phyloP scores from a whole-genome alignment of 2,113 vertebrate species.

The Cheilinus undulatus region DNA sequence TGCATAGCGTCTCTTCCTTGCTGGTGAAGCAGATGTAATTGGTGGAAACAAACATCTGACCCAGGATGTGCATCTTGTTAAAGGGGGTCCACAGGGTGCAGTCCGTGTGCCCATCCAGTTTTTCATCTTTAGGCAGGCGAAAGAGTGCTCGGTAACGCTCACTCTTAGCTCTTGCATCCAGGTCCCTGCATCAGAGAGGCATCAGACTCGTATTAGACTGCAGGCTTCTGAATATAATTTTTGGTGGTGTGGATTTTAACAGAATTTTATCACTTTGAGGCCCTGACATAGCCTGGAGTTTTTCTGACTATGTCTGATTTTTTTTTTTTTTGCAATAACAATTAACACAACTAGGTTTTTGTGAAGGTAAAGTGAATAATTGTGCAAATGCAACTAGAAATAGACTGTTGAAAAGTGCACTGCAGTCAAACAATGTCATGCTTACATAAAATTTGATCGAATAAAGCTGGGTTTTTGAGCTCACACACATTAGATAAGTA shows the following conservation, averaged over 20 bases:
- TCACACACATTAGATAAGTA: background rate
- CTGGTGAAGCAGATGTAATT: slow-evolving; percentile 99
- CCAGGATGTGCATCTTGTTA: slow-evolving; percentile 98
- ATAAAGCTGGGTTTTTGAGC: background rate
- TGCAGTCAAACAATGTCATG: background rate
- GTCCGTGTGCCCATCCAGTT: slow-evolving; percentile 96
- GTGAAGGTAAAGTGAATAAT: background rate
- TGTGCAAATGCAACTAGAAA: background rate
- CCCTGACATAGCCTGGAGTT: too few relatives aligned
- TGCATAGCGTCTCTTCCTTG: slow-evolving; percentile 95
- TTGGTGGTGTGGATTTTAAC: background rate
- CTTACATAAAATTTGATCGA: slow-evolving; percentile 3
- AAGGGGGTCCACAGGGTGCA: slow-evolving; percentile 99
- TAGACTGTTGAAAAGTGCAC: background rate
- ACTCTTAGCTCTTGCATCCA: slow-evolving; percentile 97
- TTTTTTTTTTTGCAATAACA: background rate
- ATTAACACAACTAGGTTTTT: background rate
- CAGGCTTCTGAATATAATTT: background rate
- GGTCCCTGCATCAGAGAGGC: slow-evolving; percentile 83
- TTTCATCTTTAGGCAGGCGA: slow-evolving; percentile 96
- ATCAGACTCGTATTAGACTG: slow-evolving; percentile 2
- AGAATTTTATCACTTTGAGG: too few relatives aligned
- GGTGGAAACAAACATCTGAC: slow-evolving; percentile 99
- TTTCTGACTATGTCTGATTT: too few relatives aligned
- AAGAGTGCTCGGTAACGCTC: slow-evolving; percentile 94